phyloP scores from a whole-genome alignment of 2,797 vertebrate species.

The Clarias pachynema region DNA sequence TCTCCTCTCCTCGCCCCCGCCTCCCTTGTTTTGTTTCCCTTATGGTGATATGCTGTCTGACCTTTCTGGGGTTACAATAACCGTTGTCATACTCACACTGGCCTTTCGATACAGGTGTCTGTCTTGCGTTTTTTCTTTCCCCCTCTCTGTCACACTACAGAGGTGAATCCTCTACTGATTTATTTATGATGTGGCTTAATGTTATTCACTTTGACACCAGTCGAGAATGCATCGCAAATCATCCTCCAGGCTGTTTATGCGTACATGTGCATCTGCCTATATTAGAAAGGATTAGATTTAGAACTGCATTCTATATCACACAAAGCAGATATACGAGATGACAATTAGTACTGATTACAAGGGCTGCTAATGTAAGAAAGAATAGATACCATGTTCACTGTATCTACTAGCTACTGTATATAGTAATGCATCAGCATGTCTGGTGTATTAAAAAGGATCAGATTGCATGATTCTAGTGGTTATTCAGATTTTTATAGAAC shows the following conservation, averaged over 20 bases:
- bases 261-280: slow-evolving; percentile 41
- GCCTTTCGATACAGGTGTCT: slow-evolving; percentile 38
- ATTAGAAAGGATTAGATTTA: neutral
- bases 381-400: neutral
- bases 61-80: slow-evolving; percentile 36
- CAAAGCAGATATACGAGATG: neutral
- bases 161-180: slow-evolving; percentile 76
- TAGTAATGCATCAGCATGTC: neutral
- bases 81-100: slow-evolving; percentile 47
- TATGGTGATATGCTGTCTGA: slow-evolving; percentile 41
- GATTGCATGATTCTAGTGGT: neutral
- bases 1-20: neutral
- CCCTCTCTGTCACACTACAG: slow-evolving; percentile 71
- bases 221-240: slow-evolving; percentile 77
- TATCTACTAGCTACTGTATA: neutral
- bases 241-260: slow-evolving; percentile 72
- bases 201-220: slow-evolving; percentile 77
- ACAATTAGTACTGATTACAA: neutral
- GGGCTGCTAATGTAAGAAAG: neutral
- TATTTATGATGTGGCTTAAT: slow-evolving; percentile 81
- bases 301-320: neutral
- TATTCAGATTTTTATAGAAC: neutral
- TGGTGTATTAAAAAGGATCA: neutral
- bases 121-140: slow-evolving; percentile 56
- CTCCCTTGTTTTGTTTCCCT: slow-evolving; percentile 12